Base-by-base conservation (phyloP, 2,113 vertebrate species). In the Anolis carolinensis region DNA sequence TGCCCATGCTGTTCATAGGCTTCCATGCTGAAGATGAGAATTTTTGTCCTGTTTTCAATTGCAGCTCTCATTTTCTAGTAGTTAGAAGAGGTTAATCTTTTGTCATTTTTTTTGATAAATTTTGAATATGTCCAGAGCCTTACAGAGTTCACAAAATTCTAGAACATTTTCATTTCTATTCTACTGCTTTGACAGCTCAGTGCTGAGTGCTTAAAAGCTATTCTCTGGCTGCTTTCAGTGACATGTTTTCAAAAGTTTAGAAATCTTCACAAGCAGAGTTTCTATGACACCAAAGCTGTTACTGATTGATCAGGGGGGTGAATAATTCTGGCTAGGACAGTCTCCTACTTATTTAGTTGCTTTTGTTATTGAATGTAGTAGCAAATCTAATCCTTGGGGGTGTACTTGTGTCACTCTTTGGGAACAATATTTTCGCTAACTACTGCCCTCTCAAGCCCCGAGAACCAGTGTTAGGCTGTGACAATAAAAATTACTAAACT, bases 401-500 rank as follows among this genome's bases (percentile, higher is more conserved):
- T 48, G 36, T 21, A 79, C 13, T 23, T 63, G 9, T 62, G 8
- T 55, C 48, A 55, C 30, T 14, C n/a, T 7, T 77, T 52, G 13
- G 39, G 27, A 77, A 6, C 5, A 52, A 48, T 11, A 36, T 5
- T 30, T 55, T 52, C 23, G 20, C 14, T 9, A 7, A 1, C 21
- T 20, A 25, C 44, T 6, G 11, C 52, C 23, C 14, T 34, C 70
- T 62, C 27, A 34, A 30, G 55, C 65, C 21, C 20, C 62, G 34
- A 86, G 36, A 48, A 7, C 52, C 65, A 78, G 32, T 21, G 16
- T 70, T 71, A 85, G 70, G 18, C 27, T 85, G 32, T 36, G 27
- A 20, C 4, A 85, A 78, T 70, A 85, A 79, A 59, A 79, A 25
- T 13, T 13, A 86, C 39, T 62, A 25, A 72, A 85, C 14, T n/a